phyloP scores from a whole-genome alignment of 1,140 invertebrate genomes.

The Hyles euphorbiae region DNA sequence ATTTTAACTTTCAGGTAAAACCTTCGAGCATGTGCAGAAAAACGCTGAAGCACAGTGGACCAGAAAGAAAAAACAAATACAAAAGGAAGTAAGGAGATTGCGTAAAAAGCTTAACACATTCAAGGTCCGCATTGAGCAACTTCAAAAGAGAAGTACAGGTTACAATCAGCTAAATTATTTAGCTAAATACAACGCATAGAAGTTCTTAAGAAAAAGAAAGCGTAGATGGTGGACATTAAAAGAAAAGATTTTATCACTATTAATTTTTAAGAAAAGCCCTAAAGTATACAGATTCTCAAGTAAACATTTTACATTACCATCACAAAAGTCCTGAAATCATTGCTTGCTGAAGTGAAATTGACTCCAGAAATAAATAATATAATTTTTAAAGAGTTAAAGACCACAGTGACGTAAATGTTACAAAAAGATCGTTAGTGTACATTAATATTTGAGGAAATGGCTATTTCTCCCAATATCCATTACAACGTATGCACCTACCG shows the following conservation, averaged over 20 bases:
- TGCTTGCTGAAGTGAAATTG: constrained; percentile 16
- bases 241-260: constrained; percentile 14
- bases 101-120: too few species aligned
- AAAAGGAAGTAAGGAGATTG: too few species aligned
- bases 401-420: constrained; percentile 9
- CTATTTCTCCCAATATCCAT: constrained; percentile 11
- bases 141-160: too few species aligned
- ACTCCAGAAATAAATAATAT: constrained; percentile 12
- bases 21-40: too few species aligned
- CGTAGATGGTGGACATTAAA: constrained; percentile 12
- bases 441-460: constrained; percentile 21
- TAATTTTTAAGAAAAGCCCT: background rate
- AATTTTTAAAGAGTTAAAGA: constrained; percentile 23
- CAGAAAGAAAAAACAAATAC: too few species aligned
- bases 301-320: constrained; percentile 22
- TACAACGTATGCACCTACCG: constrained; percentile 9
- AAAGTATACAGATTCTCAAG: background rate
- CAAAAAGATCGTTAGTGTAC: constrained; percentile 4
- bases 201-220: constrained; percentile 10
- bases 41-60: too few species aligned
- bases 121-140: too few species aligned
- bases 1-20: too few species aligned
- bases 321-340: constrained; percentile 16
- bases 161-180: constrained; percentile 1
- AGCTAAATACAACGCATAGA: constrained; percentile 5